Base-by-base conservation (phyloP, 2,888 invertebrate genomes). In the Protonemura montana region DNA sequence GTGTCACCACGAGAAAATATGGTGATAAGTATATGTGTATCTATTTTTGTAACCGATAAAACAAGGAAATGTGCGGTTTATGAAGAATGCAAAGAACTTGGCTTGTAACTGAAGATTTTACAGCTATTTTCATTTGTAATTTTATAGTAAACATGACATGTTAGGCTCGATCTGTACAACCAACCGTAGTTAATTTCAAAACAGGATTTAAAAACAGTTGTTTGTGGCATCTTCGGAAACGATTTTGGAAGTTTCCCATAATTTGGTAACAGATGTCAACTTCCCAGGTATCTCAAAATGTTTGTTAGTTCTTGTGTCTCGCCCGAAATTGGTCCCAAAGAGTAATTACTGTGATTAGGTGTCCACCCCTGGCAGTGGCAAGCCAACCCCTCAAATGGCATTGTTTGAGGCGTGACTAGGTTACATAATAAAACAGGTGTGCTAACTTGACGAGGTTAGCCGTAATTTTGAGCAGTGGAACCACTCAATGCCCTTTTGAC, bases 401-500 rank as follows among this genome's bases (percentile, higher is more conserved):
- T 59, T 59, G 59, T 13, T 59, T 59, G 59, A 59, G 59, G 59
- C 59, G 78, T 29, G 78, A 27, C 78, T 78, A 26, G 3, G 27
- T 26, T 78, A 10, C 28, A 59, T 59, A 59, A 59, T 59, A 59
- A 59, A 59, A 29, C 81, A 81, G 81, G 81, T 81, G 81, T 3
- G 59, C 59, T 2, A 59, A 59, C 16, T 59, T 59, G 13, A 2
- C 59, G 59, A 59, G 59, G 59, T 21, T 7, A 59, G 59, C 59
- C 16, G 59, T 59, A 59, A 59, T 59, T 59, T 59, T 21, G 6
- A 59, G 59, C 21, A 13, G 16, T 59, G 59, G 2, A 21, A 21
- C 59, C 59, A 59, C 42, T 82, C 82, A 82, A 82, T 82, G 82
- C 30, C 82, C 82, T 82, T 41, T 41, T 82, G 82, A 82, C 82